These are phyloP conservation scores for Philopotamus ludificatus DNA, from an alignment of 1,140 invertebrate genomes.

Conservation along the genomic window DNA sequence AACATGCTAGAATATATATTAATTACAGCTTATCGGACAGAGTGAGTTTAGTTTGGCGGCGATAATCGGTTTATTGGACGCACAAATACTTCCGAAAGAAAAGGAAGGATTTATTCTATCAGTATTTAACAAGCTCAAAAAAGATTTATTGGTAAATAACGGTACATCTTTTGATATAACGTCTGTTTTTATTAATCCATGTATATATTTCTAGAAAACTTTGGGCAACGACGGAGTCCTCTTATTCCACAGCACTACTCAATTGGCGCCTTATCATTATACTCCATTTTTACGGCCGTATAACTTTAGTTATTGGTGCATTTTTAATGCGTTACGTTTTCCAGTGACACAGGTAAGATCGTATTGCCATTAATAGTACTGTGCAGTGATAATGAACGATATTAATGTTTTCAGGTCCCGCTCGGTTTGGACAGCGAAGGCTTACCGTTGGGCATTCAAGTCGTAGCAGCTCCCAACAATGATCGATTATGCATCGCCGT, in stretches of 20 bases:
- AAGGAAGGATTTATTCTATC: slow-evolving; percentile 63
- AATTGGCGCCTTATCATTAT: slow-evolving; percentile 82
- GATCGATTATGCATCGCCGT: slow-evolving; percentile 84
- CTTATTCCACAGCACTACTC: slow-evolving; percentile 81
- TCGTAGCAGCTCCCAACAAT: slow-evolving; percentile 73
- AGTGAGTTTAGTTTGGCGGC: slow-evolving; percentile 66
- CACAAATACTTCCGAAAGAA: slow-evolving; percentile 62
- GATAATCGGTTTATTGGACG: slow-evolving; percentile 66
- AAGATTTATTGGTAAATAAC: slow-evolving; percentile 62
- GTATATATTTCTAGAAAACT: slow-evolving; percentile 55
- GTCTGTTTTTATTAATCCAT: slow-evolving; percentile 8
- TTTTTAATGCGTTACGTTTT: slow-evolving; percentile 84
- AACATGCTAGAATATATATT: too few relatives aligned
- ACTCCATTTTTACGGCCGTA: slow-evolving; percentile 75
- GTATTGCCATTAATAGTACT: neutral
- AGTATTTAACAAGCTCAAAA: slow-evolving; percentile 59
- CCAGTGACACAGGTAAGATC: slow-evolving; percentile 74
- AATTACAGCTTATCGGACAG: slow-evolving; percentile 50
- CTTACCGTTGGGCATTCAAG: slow-evolving; percentile 78
- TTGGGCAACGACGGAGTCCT: slow-evolving; percentile 80
- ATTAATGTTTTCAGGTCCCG: slow-evolving; percentile 61
- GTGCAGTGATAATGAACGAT: neutral
- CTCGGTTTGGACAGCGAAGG: slow-evolving; percentile 72
- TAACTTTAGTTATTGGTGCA: slow-evolving; percentile 86
- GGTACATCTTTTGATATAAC: too few relatives aligned